Conservation (phyloP, 2,797 vertebrate genomes). For the Halcyon smyrnensis region DNA sequence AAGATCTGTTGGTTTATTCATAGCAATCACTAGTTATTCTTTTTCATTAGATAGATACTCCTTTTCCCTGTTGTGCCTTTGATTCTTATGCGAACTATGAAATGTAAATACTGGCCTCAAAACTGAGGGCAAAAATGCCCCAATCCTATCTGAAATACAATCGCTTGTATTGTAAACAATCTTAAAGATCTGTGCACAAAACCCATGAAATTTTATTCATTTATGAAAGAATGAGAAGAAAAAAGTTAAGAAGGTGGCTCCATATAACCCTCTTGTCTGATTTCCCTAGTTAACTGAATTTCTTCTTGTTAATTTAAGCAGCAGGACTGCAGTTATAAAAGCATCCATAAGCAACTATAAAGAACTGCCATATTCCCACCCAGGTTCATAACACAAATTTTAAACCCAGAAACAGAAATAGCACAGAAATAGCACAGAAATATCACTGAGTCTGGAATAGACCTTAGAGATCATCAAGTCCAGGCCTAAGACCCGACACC, state of each 20-base stretch:
- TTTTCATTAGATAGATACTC: conserved; percentile 53
- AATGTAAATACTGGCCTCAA: conserved; percentile 45
- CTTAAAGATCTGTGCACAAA: conserved; percentile 27
- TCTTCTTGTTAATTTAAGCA: conserved; percentile 20
- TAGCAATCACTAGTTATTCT: conserved; percentile 32
- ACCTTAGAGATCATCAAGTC: no score
- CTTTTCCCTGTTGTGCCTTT: conserved; percentile 46
- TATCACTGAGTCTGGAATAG: no score
- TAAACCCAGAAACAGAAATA: not conserved
- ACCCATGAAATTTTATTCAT: conserved; percentile 31
- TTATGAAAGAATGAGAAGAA: conserved; percentile 20
- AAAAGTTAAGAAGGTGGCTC: conserved; percentile 1
- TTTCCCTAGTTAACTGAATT: conserved; percentile 14
- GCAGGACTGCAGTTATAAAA: conserved; percentile 22
- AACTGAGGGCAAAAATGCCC: conserved; percentile 4
- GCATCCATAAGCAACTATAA: not conserved
- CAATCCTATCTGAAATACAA: not conserved
- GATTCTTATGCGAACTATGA: conserved; percentile 46
- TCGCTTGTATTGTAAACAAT: not conserved
- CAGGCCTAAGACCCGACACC: no score
- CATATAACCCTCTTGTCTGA: not conserved
- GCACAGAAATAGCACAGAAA: no score
- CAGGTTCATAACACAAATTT: not conserved
- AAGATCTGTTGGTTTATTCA: conserved; percentile 60
- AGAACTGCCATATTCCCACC: not conserved